Conservation (phyloP, 2,888 invertebrate species). For the Cremastinae sp. region DNA sequence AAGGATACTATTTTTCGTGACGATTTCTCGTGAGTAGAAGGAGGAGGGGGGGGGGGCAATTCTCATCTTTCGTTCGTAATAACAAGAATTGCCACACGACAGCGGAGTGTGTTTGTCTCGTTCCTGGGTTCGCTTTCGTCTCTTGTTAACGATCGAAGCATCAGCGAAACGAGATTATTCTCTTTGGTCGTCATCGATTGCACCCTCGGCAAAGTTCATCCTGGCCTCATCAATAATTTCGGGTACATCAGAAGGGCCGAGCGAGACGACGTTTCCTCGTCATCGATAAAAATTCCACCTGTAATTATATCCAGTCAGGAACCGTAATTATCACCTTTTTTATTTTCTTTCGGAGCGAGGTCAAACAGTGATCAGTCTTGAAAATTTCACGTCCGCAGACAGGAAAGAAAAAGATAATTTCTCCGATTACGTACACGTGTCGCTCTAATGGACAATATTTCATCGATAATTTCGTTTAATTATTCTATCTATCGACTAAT, state of each 20-base stretch:
- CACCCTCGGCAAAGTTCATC: slow-evolving; percentile 63
- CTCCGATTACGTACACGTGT: slow-evolving; percentile 4
- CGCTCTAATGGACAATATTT: too few relatives aligned
- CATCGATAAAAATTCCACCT: not conserved
- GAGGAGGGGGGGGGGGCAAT: too few relatives aligned
- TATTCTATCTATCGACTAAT: not conserved
- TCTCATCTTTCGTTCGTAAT: slow-evolving; percentile 35
- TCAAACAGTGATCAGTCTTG: not conserved
- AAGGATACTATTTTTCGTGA: too few relatives aligned
- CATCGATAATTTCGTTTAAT: not conserved
- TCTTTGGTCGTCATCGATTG: slow-evolving; percentile 44
- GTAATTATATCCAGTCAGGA: not conserved
- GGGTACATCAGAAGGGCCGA: slow-evolving; percentile 28
- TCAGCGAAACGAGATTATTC: slow-evolving; percentile 35
- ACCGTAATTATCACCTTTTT: not conserved
- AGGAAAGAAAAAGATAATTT: slow-evolving; percentile 10
- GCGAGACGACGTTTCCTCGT: slow-evolving; percentile 44
- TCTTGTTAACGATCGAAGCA: too few relatives aligned
- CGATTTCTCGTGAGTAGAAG: not conserved
- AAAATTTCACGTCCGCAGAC: not conserved
- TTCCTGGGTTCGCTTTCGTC: not conserved
- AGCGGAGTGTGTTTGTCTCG: not conserved
- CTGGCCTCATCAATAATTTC: slow-evolving; percentile 61
- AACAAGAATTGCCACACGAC: too few relatives aligned
- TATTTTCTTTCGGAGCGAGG: not conserved